phyloP scores from a whole-genome alignment of 1,140 invertebrate species.

The Cheumatopsyche charites region DNA sequence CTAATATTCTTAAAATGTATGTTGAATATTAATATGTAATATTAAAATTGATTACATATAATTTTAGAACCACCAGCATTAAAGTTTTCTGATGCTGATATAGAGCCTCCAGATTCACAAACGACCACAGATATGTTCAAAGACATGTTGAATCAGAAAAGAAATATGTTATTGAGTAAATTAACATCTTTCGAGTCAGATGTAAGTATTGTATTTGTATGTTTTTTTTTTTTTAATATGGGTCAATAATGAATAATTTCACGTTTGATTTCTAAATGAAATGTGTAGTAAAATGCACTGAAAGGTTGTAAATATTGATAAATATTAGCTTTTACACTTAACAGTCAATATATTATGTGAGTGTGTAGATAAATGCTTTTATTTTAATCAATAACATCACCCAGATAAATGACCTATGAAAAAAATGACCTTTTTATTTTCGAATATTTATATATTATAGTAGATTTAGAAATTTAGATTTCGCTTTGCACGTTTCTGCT shows the following conservation, averaged over 20 bases:
- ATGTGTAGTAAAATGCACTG: too few species aligned
- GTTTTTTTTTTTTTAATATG: not conserved
- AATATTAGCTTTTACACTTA: too few species aligned
- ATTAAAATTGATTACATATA: not conserved
- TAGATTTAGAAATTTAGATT: slow-evolving; percentile 13
- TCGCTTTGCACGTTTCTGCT: slow-evolving; percentile 9
- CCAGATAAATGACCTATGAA: too few species aligned
- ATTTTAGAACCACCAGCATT: slow-evolving; percentile 55
- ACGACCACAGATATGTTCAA: slow-evolving; percentile 85
- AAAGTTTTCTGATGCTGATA: slow-evolving; percentile 58
- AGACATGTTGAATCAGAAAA: slow-evolving; percentile 86
- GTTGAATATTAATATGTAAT: not conserved
- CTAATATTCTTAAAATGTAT: not conserved
- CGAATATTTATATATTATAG: not conserved
- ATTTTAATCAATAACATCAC: too few species aligned
- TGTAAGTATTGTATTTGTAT: slow-evolving; percentile 63
- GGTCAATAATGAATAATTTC: too few species aligned
- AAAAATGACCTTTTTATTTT: too few species aligned
- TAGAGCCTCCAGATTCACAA: slow-evolving; percentile 65
- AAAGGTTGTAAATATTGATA: too few species aligned
- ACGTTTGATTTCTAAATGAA: too few species aligned
- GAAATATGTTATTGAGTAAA: slow-evolving; percentile 84
- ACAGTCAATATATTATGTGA: too few species aligned
- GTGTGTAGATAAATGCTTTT: too few species aligned
- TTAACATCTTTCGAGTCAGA: slow-evolving; percentile 89